Percentiles rank a stretch among this genome's conserved stretches.
Evolutionary conservation across 2,888 invertebrate species (phyloP).

Genomic region (Opisthograptis luteolata): DNA sequence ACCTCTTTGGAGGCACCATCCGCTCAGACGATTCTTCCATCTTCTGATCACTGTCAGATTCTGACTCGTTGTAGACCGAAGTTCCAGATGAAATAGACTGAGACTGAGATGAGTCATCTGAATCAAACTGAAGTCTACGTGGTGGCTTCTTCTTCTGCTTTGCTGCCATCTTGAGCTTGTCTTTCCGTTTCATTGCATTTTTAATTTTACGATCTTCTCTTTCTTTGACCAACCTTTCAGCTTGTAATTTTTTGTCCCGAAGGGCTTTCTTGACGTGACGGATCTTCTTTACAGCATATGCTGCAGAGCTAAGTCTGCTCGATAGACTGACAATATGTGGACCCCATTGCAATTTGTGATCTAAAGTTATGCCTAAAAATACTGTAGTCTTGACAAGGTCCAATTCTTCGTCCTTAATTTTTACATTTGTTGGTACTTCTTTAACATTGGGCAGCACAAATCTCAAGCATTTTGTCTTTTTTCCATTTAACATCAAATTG

Average conservation of each 20-base stretch:
- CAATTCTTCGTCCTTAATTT: no score
- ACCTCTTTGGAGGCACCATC: constrained; percentile 5
- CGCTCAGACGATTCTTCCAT: constrained; percentile 6
- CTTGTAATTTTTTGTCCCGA: constrained; percentile 18
- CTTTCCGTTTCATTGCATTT: constrained; percentile 18
- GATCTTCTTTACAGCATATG: no score
- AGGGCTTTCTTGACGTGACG: constrained; percentile 19
- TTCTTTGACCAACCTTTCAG: constrained; percentile 16
- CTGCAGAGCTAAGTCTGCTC: no score
- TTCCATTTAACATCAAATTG: no score
- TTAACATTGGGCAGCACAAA: no score
- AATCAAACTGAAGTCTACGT: constrained; percentile 6
- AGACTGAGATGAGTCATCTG: constrained; percentile 7
- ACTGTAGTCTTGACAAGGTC: no score
- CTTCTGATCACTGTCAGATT: constrained; percentile 5
- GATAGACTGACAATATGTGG: no score
- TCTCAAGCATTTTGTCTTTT: no score
- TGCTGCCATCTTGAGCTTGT: constrained; percentile 10
- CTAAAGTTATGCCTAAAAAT: no score
- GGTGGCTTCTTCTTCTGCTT: constrained; percentile 5
- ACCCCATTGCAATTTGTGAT: no score
- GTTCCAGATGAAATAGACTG: constrained; percentile 7
- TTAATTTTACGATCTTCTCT: constrained; percentile 15
- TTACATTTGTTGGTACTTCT: no score
- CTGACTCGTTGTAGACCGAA: constrained; percentile 7